Evolutionary conservation across 2,113 vertebrate genomes (phyloP).

Genomic region (Neopipo cinnamomea): DNA sequence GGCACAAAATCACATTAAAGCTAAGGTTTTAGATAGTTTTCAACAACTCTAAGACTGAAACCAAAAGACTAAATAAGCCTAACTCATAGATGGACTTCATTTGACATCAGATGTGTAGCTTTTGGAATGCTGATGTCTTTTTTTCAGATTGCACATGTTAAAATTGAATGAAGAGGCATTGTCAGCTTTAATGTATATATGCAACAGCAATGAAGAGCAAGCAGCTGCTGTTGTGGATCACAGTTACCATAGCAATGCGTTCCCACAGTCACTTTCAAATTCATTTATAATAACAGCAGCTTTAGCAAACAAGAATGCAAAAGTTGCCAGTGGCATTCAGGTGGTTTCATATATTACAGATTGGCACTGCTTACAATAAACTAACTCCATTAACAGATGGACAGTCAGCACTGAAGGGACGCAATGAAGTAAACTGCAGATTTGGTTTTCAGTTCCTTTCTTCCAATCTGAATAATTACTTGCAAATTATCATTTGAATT

Average conservation of each 20-base stretch:
- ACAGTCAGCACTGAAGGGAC: background rate
- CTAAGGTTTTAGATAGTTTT: background rate
- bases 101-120: background rate
- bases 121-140: background rate
- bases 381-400: background rate
- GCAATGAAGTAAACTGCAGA: background rate
- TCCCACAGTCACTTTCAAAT: conserved; percentile 23
- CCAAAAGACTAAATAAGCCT: background rate
- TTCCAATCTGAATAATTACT: background rate
- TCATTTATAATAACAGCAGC: conserved; percentile 6
- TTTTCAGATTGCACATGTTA: background rate
- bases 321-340: background rate
- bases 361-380: background rate
- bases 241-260: conserved; percentile 66
- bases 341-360: background rate
- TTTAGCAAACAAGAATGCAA: conserved; percentile 21
- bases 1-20: background rate
- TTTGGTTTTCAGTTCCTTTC: background rate
- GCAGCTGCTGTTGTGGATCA: conserved; percentile 43
- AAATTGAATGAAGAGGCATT: background rate
- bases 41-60: background rate
- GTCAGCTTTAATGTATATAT: conserved; percentile 1
- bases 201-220: background rate
- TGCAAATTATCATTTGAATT: background rate
- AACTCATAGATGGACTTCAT: background rate